Percentiles rank a stretch among this genome's conserved stretches.
Evolutionary conservation across 2,888 invertebrate species (phyloP).

Genomic region (Sinelater perroti): DNA sequence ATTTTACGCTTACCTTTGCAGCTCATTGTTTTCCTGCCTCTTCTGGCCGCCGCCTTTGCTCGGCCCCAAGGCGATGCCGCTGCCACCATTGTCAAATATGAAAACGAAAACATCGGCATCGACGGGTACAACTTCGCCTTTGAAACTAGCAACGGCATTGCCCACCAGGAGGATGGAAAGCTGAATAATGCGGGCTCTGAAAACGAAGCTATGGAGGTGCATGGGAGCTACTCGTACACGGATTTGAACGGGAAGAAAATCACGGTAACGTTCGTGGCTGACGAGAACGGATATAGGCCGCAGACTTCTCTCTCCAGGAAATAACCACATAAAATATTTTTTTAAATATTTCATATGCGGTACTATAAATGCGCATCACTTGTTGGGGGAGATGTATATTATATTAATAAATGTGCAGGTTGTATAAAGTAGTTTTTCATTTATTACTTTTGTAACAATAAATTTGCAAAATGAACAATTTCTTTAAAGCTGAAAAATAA

Average conservation of each 20-base stretch:
- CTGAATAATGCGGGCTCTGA: conserved; percentile 61
- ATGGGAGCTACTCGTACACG: conserved; percentile 61
- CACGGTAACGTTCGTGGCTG: conserved; percentile 62
- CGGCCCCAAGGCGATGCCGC: conserved; percentile 40
- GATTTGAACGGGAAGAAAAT: conserved; percentile 63
- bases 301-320: conserved; percentile 1
- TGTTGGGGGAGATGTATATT: too few relatives aligned
- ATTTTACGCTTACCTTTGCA: too few relatives aligned
- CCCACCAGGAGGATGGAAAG: conserved; percentile 51
- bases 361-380: too few relatives aligned
- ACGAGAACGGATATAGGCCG: conserved; percentile 67
- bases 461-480: too few relatives aligned
- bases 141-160: conserved; percentile 60
- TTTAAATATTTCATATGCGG: too few relatives aligned
- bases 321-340: too few relatives aligned
- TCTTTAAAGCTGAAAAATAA: too few relatives aligned
- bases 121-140: conserved; percentile 68
- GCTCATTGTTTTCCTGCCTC: conserved; percentile 11
- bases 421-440: too few relatives aligned
- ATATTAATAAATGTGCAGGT: too few relatives aligned
- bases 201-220: conserved; percentile 59
- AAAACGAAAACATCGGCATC: conserved; percentile 66
- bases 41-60: conserved; percentile 38
- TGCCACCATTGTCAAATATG: conserved; percentile 68
- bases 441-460: too few relatives aligned